Evolutionary conservation across 2,888 invertebrate species (phyloP), one percentile per base, ranked within the genome.

Genomic region (Sthenelais limicola): DNA sequence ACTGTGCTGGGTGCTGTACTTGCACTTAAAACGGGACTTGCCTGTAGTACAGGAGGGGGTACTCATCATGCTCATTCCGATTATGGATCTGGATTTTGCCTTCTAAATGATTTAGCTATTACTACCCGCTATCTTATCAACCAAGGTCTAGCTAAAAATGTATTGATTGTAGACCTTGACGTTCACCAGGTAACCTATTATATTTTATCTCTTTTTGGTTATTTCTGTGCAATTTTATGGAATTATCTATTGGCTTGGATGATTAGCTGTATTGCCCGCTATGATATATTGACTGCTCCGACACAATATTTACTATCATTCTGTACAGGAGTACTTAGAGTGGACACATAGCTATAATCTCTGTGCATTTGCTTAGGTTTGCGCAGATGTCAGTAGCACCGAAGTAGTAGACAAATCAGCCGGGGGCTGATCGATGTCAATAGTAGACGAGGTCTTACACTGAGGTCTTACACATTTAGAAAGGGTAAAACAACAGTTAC

Each of bases 11-110:
- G 82, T 9, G 76, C 80, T 12, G 43, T 70, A 24, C 24, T 83
- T 32, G 79, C 82, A 2, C 68, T 84, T 68, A 77, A 82, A 72
- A 74, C 79, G 15, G 85, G 85, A 0, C 62, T 86, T 51, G 83
- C 85, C 0, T 84, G 83, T 72, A 85, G 84, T 68, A 84, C 85
- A 12, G 85, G 80, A 1, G 85, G 85, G 5, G 85, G 85, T 4
- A 86, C 85, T 1, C 85, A 86, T 71, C 85, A 86, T 72, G 85
- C 85, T 21, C 83, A 81, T 72, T 82, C 84, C 18, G 79, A 76
- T 54, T 74, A 79, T 49, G 85, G 85, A 7, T 80, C 84, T 3
- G 85, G 85, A 9, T 86, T 80, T 73, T 86, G 85, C 71, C 80
- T 86, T 5, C 72, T 86, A 54, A 86, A 86, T 76, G 85, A 86